phyloP scores from a whole-genome alignment of 92 coral and sea anemone species.

The Phymanthus crucifer region DNA sequence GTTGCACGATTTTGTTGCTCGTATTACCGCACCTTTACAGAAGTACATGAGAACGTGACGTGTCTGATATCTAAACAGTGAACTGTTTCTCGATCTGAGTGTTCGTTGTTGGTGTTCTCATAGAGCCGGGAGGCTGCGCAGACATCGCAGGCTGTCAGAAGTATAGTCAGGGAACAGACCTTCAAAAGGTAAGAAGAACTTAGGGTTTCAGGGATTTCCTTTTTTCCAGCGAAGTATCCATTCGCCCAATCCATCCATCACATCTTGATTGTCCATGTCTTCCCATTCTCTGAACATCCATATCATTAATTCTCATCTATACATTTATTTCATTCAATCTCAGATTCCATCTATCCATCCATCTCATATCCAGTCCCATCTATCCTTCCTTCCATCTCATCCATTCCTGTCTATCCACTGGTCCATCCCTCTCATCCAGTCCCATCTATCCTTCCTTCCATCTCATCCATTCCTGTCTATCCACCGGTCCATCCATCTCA shows the following conservation, averaged over 20 bases:
- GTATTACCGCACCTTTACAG: no score
- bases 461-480: no score
- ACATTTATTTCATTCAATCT: background rate
- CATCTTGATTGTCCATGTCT: background rate
- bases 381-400: background rate
- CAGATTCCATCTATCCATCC: background rate
- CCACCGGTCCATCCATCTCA: no score
- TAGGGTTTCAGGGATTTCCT: background rate
- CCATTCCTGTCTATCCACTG: no score
- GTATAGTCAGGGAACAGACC: conserved; percentile 79
- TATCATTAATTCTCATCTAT: background rate
- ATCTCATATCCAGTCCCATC: background rate
- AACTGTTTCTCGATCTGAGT: background rate
- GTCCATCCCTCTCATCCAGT: no score
- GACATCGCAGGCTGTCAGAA: conserved; percentile 80
- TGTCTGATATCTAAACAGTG: no score
- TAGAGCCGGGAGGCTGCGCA: conserved; percentile 86
- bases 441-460: background rate
- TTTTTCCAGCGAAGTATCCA: background rate
- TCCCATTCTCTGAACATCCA: background rate
- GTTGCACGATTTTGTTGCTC: no score
- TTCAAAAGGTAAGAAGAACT: conserved; percentile 51
- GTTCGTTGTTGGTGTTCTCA: background rate
- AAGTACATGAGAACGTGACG: no score
- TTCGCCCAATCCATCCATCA: background rate